These are phyloP conservation scores for Prorops nasuta DNA, from an alignment of 1,140 invertebrate genomes.

Conservation along the genomic window DNA sequence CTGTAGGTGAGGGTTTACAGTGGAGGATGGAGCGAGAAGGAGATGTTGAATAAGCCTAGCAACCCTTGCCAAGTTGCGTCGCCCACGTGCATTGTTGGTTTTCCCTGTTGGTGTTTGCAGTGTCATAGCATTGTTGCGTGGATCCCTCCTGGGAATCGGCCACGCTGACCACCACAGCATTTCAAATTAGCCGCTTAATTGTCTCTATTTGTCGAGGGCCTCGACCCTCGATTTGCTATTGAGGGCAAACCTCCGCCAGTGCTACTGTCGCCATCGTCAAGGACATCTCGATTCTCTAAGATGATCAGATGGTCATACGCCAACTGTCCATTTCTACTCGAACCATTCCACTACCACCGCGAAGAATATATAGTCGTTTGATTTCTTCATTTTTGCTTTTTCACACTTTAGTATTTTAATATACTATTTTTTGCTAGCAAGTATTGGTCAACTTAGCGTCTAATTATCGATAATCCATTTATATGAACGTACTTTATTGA, in stretches of 20 bases:
- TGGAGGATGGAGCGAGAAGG: background rate
- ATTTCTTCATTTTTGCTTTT: too few species aligned
- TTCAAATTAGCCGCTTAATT: constrained; percentile 41
- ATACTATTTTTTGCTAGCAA: too few species aligned
- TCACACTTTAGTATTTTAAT: too few species aligned
- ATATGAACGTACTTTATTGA: too few species aligned
- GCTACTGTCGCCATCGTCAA: background rate
- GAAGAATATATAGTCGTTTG: too few species aligned
- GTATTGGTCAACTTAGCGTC: too few species aligned
- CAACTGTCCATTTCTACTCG: too few species aligned
- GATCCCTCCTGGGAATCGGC: constrained; percentile 22
- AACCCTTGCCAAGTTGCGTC: too few species aligned
- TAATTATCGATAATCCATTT: too few species aligned
- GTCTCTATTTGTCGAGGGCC: constrained; percentile 43
- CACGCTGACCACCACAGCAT: constrained; percentile 23
- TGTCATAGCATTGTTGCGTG: constrained; percentile 24
- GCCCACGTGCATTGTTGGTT: constrained; percentile 34
- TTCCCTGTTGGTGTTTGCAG: constrained; percentile 30
- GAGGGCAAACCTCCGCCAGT: background rate
- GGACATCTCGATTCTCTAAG: background rate
- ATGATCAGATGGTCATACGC: too few species aligned
- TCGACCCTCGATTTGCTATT: constrained; percentile 23
- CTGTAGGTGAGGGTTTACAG: background rate
- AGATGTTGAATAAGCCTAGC: too few species aligned
- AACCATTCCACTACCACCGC: too few species aligned